phyloP scores from a whole-genome alignment of 2,113 vertebrate species.

The Piaya cayana region DNA sequence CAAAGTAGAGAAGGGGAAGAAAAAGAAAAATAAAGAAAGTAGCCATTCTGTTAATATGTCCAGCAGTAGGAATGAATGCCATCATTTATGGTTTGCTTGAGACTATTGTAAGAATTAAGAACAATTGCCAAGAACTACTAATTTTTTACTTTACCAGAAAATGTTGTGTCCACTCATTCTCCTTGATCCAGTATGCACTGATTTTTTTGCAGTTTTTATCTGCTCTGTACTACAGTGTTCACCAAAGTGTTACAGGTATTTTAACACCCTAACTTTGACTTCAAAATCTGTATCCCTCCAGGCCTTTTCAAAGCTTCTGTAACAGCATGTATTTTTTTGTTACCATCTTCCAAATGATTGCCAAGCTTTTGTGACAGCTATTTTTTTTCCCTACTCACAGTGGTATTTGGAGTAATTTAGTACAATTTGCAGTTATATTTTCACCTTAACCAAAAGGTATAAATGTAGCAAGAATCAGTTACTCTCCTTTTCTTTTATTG shows the following conservation, averaged over 20 bases:
- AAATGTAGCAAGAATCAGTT: background rate
- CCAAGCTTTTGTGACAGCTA: background rate
- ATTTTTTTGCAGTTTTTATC: background rate
- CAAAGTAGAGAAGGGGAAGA: background rate
- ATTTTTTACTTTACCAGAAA: slow-evolving; percentile 26
- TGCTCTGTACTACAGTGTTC: background rate
- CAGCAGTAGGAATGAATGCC: background rate
- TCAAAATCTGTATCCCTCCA: background rate
- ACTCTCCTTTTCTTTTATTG: background rate
- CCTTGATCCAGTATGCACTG: background rate
- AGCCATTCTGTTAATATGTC: background rate
- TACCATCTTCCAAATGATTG: background rate
- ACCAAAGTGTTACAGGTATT: background rate
- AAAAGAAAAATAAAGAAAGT: background rate
- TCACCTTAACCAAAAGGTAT: background rate
- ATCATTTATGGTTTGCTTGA: background rate
- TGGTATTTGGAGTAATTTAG: background rate
- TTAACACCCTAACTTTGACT: background rate
- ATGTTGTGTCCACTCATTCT: background rate
- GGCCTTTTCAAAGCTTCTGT: background rate
- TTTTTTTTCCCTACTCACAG: background rate
- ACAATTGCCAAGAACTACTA: background rate
- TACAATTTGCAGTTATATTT: background rate
- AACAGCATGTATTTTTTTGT: background rate
- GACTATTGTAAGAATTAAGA: slow-evolving; percentile 22